Conservation (phyloP, 2,888 invertebrate species). For the Callyntrura guangdongensis region DNA sequence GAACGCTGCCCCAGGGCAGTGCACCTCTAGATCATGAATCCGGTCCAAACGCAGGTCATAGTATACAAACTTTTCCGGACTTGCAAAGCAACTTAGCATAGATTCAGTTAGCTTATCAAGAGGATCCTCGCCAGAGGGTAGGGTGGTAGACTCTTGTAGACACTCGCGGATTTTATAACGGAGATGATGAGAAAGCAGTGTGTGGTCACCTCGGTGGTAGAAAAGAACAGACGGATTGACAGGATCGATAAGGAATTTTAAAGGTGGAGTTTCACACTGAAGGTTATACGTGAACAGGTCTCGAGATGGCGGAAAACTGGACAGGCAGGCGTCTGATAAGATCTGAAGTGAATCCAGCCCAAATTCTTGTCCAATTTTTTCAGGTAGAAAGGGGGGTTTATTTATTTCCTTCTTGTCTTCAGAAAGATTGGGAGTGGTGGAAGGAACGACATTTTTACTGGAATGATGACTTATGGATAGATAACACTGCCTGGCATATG, state of each 20-base stretch:
- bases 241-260: conserved; percentile 78
- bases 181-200: conserved; percentile 13
- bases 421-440: not conserved
- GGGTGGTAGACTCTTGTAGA: not conserved
- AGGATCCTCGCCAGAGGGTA: not conserved
- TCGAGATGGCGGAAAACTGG: conserved; percentile 63
- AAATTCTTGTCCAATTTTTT: conserved; percentile 84
- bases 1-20: conserved; percentile 56
- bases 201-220: conserved; percentile 82
- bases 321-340: conserved; percentile 79
- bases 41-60: conserved; percentile 84
- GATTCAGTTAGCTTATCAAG: conserved; percentile 43
- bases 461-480: conserved; percentile 85
- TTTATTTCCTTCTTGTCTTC: not conserved
- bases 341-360: conserved; percentile 86
- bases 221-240: conserved; percentile 85
- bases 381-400: not conserved
- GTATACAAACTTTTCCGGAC: conserved; percentile 86
- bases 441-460: conserved; percentile 84
- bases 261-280: conserved; percentile 58
- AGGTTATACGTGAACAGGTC: conserved; percentile 75
- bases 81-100: conserved; percentile 84
- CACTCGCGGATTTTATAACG: conserved; percentile 47
- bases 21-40: conserved; percentile 58
- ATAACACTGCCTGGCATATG: conserved; percentile 86